These are phyloP conservation scores for Diceros bicornis DNA, from an alignment of 2,797 vertebrate genomes.

Conservation along the genomic window DNA sequence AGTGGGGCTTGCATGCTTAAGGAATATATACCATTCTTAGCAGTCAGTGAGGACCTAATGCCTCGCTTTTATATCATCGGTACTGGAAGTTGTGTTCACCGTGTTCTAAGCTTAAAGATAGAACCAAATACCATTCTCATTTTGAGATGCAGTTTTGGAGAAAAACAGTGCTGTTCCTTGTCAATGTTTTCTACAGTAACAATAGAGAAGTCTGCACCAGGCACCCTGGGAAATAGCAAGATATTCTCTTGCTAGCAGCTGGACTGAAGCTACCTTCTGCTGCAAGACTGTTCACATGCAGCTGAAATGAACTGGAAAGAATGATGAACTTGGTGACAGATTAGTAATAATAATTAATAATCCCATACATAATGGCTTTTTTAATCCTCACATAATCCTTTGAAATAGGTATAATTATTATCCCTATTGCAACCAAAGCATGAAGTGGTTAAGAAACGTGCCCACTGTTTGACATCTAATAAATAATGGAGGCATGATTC, in stretches of 20 bases:
- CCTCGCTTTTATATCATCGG: not conserved
- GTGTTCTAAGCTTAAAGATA: not conserved
- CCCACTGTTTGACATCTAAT: not conserved
- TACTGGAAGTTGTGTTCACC: not conserved
- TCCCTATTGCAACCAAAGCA: slow-evolving; percentile 3
- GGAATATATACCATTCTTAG: not conserved
- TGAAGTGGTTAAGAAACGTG: not conserved
- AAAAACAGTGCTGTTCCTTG: not conserved
- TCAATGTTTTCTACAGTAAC: not conserved
- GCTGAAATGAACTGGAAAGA: not conserved
- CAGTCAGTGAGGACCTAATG: not conserved
- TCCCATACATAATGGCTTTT: not conserved
- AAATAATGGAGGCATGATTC: not conserved
- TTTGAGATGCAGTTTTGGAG: not conserved
- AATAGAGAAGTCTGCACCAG: not conserved
- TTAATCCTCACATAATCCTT: not conserved
- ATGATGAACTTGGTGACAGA: not conserved
- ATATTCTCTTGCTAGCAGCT: not conserved
- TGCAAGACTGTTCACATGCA: not conserved
- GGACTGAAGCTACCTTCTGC: not conserved
- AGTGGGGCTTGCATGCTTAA: not conserved
- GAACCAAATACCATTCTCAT: not conserved
- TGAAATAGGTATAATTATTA: not conserved
- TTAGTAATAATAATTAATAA: not conserved
- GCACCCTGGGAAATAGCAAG: not conserved